Conservation (phyloP, 1,140 invertebrate genomes). For the Drosophila lacertosa region DNA sequence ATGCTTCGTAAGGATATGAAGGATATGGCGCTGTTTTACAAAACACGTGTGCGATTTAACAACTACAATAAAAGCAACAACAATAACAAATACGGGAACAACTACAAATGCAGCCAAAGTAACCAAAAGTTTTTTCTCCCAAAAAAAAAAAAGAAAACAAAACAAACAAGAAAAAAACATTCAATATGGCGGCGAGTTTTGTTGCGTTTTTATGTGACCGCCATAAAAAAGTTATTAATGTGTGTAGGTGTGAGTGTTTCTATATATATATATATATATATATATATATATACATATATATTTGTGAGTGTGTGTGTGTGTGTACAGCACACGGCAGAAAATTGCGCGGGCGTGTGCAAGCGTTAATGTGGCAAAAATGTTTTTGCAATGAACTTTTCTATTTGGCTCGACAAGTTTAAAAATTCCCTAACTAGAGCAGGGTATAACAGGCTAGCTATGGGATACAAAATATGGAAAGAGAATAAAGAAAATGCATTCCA, state of each 20-base stretch:
- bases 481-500: neutral
- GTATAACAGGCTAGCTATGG: neutral
- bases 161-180: conserved; percentile 41
- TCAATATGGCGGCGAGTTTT: conserved; percentile 75
- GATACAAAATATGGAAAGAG: neutral
- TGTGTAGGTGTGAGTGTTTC: conserved; percentile 28
- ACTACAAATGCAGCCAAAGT: conserved; percentile 36
- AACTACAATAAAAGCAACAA: conserved; percentile 58
- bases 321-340: conserved; percentile 46
- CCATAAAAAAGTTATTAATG: conserved; percentile 81
- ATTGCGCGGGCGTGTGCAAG: conserved; percentile 75
- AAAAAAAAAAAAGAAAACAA: conserved; percentile 13
- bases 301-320: conserved; percentile 6
- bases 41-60: conserved; percentile 81
- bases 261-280: too few species aligned
- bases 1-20: conserved; percentile 70
- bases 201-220: conserved; percentile 74
- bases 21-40: conserved; percentile 73
- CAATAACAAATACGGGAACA: conserved; percentile 21
- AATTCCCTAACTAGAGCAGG: neutral
- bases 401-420: conserved; percentile 36
- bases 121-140: conserved; percentile 47
- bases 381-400: conserved; percentile 62
- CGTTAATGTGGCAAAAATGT: conserved; percentile 81
- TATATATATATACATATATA: too few species aligned